Evolutionary conservation across 1,140 invertebrate genomes (phyloP), one percentile per base, ranked within the genome.

Genomic region (Orussus abietinus): DNA sequence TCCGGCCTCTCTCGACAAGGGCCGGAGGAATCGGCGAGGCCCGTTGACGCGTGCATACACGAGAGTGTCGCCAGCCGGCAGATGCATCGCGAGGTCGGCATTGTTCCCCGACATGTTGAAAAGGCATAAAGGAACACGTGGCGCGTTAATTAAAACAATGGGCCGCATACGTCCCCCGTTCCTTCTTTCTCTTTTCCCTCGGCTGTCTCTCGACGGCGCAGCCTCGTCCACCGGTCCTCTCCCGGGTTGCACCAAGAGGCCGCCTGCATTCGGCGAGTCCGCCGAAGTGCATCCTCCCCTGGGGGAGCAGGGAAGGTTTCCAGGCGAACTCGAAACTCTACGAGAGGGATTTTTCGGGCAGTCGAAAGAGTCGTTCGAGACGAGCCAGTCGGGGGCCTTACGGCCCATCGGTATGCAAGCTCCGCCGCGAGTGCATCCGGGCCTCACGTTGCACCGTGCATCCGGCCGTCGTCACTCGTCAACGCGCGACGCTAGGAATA

Each of bases 361-460:
- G n/a, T n/a, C n/a, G n/a, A n/a, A n/a, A n/a, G n/a, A n/a, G n/a
- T n/a, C n/a, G n/a, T n/a, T n/a, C n/a, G n/a, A 53, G 25, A 25
- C 61, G 51, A 59, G 54, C 50, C 59, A 48, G 52, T 55, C 51
- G 45, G 55, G 54, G 54, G 52, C 50, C 54, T 36, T 38, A 35
- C 29, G 46, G 19, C 37, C 42, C 47, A 47, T 69, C 64, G 65
- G 64, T 69, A 70, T 70, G 62, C 64, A 64, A 66, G 62, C 62
- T 66, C 45, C n/a, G 48, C 54, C 66, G 57, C 62, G 57, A 57
- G 49, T 56, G 57, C 59, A 66, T 68, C 65, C 65, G 66, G 64
- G 59, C 36, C 59, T 57, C 62, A 64, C 52, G 61, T 67, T 70
- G 67, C 65, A 70, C 68, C 68, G 66, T 69, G 57, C 67, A 67